These are phyloP conservation scores for Telmatherina bonti DNA, from an alignment of 2,797 vertebrate genomes.

Conservation along the genomic window DNA sequence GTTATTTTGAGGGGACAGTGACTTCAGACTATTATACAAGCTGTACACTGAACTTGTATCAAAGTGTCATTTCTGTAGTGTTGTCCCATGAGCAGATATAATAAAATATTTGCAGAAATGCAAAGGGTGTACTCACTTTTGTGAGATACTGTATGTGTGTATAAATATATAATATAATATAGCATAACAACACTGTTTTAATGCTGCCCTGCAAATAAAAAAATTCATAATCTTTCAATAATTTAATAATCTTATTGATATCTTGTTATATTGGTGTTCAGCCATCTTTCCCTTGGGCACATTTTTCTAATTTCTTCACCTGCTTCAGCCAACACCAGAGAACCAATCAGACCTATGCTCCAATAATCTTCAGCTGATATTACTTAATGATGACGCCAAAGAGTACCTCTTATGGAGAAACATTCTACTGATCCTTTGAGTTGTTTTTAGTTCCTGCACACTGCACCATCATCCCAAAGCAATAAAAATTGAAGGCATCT, in stretches of 20 bases:
- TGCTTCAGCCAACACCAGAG: slow-evolving; percentile 56
- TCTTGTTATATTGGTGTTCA: slow-evolving; percentile 41
- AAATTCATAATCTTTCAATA: too few species aligned
- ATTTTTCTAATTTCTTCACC: slow-evolving; percentile 75
- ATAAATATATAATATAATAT: too few species aligned
- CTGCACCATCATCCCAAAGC: slow-evolving; percentile 56
- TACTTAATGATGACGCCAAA: slow-evolving; percentile 83
- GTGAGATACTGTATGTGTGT: too few species aligned
- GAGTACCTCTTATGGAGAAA: slow-evolving; percentile 69
- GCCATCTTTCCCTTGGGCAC: slow-evolving; percentile 47
- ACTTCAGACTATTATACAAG: too few species aligned
- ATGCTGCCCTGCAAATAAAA: too few species aligned
- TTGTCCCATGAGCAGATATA: too few species aligned
- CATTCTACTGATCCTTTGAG: slow-evolving; percentile 67
- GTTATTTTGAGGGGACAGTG: too few species aligned
- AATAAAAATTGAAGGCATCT: slow-evolving; percentile 76
- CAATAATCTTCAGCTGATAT: slow-evolving; percentile 75
- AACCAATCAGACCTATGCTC: slow-evolving; percentile 48
- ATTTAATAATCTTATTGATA: slow-evolving; percentile 41
- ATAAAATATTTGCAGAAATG: too few species aligned
- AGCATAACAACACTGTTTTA: too few species aligned
- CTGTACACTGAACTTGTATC: too few species aligned
- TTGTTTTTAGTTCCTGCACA: slow-evolving; percentile 77
- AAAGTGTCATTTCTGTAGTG: too few species aligned
- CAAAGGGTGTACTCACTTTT: too few species aligned